Evolutionary conservation across 2,113 vertebrate species (phyloP).

Genomic region (Daubentonia madagascariensis): DNA sequence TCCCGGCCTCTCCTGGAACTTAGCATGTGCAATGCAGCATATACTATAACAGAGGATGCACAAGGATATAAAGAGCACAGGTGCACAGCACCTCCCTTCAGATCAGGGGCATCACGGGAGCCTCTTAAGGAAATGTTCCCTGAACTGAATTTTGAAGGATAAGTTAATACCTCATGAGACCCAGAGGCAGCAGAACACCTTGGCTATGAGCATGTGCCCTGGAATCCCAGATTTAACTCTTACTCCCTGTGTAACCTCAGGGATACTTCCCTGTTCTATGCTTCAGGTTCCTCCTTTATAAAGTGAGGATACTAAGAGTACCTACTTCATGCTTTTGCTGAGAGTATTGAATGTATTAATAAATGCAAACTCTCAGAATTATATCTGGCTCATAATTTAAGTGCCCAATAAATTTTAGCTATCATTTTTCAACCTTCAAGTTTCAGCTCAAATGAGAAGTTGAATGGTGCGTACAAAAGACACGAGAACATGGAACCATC

Average conservation of each 20-base stretch:
- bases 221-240: background rate
- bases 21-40: background rate
- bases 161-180: background rate
- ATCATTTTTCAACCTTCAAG: background rate
- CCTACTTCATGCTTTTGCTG: background rate
- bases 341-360: background rate
- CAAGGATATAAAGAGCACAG: background rate
- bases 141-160: background rate
- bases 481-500: background rate
- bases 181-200: background rate
- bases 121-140: background rate
- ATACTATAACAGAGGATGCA: no score
- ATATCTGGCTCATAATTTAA: background rate
- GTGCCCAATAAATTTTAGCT: background rate
- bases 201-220: background rate
- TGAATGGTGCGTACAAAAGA: background rate
- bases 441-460: constrained; percentile 24
- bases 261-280: background rate
- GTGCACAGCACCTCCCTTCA: background rate
- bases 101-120: background rate
- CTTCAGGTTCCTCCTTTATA: background rate
- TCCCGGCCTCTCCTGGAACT: background rate
- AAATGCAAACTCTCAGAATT: background rate
- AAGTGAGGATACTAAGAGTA: background rate
- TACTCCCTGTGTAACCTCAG: background rate